phyloP scores from a whole-genome alignment of 2,888 invertebrate genomes.

The Drosophila tanythrix region DNA sequence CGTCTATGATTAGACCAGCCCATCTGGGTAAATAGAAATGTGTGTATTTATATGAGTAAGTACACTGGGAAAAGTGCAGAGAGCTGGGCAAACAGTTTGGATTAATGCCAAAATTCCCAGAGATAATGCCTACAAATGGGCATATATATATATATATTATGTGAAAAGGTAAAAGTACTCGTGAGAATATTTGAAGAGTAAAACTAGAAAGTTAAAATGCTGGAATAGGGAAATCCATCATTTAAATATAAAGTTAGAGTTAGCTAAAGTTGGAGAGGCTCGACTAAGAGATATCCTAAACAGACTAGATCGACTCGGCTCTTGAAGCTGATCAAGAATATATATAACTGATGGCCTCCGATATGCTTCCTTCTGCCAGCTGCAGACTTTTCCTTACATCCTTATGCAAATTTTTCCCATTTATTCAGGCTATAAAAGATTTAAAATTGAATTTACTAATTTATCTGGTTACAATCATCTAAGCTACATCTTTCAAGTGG shows the following conservation, averaged over 20 bases:
- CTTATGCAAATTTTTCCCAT: neutral
- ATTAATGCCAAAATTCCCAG: constrained; percentile 28
- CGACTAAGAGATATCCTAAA: neutral
- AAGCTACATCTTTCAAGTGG: constrained; percentile 6
- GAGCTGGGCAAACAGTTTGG: constrained; percentile 35
- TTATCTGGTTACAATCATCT: constrained; percentile 1
- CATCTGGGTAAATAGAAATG: constrained; percentile 40
- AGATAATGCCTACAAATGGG: neutral
- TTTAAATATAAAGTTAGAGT: neutral
- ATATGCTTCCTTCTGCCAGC: neutral
- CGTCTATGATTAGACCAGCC: constrained; percentile 51
- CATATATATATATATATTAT: neutral
- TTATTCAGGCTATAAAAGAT: neutral
- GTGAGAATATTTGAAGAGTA: neutral
- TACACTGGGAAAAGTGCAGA: neutral
- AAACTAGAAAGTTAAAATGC: neutral
- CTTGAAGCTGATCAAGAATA: neutral
- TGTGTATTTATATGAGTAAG: constrained; percentile 28
- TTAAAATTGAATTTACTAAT: neutral
- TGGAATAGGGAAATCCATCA: neutral
- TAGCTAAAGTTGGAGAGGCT: neutral
- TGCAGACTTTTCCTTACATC: neutral
- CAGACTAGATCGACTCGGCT: neutral
- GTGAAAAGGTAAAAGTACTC: neutral
- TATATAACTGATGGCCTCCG: neutral